Percentiles rank a stretch among this genome's conserved stretches.
phyloP scores from a whole-genome alignment of 2,113 vertebrate genomes.

The Prietella phreatophila region DNA sequence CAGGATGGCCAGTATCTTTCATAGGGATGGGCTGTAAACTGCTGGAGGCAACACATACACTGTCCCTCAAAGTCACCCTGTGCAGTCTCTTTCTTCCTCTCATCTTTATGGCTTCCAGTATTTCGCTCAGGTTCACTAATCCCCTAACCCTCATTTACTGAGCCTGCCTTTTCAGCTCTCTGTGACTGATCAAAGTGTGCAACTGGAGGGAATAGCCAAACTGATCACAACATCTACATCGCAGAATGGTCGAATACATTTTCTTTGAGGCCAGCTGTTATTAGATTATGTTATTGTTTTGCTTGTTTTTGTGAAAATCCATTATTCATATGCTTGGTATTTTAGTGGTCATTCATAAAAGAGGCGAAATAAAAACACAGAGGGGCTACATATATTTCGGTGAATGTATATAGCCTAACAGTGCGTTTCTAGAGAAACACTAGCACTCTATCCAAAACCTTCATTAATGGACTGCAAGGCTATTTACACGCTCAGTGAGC shows the following conservation, averaged over 20 bases:
- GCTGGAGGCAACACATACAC: constrained; percentile 64
- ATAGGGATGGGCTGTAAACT: constrained; percentile 59
- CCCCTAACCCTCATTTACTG: constrained; percentile 30
- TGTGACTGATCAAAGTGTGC: constrained; percentile 59
- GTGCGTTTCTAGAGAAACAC: not conserved
- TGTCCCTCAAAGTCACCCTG: constrained; percentile 70
- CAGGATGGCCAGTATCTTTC: constrained; percentile 63
- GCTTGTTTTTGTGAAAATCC: not conserved
- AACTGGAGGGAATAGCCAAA: constrained; percentile 56
- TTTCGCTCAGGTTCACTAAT: constrained; percentile 54
- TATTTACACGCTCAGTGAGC: not conserved
- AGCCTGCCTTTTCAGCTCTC: constrained; percentile 41
- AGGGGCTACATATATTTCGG: not conserved
- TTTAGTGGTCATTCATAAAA: not conserved
- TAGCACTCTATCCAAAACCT: not conserved
- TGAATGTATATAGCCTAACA: not conserved
- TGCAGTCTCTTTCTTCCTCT: constrained; percentile 49
- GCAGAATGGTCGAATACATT: not conserved
- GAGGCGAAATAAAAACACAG: not conserved
- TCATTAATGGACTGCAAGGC: not conserved
- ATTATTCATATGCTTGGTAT: not conserved
- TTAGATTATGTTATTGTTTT: not conserved
- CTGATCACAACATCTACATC: constrained; percentile 57
- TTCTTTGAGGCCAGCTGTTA: not conserved
- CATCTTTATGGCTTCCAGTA: constrained; percentile 51